Conservation (phyloP, 2,797 vertebrate genomes). For the Arnoldichthys spilopterus region DNA sequence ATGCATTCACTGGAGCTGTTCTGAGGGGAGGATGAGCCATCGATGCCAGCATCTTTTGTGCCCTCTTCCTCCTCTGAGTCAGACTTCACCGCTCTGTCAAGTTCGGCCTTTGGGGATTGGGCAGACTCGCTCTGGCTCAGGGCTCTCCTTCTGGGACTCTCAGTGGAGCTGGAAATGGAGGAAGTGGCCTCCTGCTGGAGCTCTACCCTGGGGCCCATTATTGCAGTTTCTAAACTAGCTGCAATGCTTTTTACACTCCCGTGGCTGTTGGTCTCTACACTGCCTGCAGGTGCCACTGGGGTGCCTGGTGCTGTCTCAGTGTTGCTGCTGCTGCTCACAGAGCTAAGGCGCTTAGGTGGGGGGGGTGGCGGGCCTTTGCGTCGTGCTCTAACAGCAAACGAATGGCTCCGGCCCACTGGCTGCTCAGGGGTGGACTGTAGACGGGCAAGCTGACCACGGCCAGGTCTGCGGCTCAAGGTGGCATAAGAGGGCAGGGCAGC, state of each 20-base stretch:
- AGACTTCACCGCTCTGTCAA: slow-evolving; percentile 66
- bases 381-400: slow-evolving; percentile 89
- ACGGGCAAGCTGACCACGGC: slow-evolving; percentile 80
- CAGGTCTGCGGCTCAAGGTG: slow-evolving; percentile 87
- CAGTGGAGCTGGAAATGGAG: background rate
- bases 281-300: background rate
- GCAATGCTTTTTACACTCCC: slow-evolving; percentile 73
- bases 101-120: slow-evolving; percentile 40
- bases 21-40: slow-evolving; percentile 79
- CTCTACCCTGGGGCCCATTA: slow-evolving; percentile 29
- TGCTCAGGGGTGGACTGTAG: slow-evolving; percentile 70
- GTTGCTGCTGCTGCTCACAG: slow-evolving; percentile 76
- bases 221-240: slow-evolving; percentile 66
- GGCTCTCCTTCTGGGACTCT: slow-evolving; percentile 73
- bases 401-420: slow-evolving; percentile 89
- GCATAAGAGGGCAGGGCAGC: slow-evolving; percentile 86
- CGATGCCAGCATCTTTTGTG: slow-evolving; percentile 37
- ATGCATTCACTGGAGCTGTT: slow-evolving; percentile 95
- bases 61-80: slow-evolving; percentile 83
- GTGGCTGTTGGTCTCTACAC: slow-evolving; percentile 56
- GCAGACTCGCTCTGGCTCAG: slow-evolving; percentile 78
- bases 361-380: slow-evolving; percentile 91
- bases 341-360: slow-evolving; percentile 93
- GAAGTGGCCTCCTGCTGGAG: slow-evolving; percentile 41
- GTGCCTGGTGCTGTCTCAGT: slow-evolving; percentile 6